A percentile compares a stretch with the other conserved stretches of the same genome.
These are phyloP conservation scores for Rhinophrynus dorsalis DNA, from an alignment of 2,797 vertebrate species.

Conservation along the genomic window DNA sequence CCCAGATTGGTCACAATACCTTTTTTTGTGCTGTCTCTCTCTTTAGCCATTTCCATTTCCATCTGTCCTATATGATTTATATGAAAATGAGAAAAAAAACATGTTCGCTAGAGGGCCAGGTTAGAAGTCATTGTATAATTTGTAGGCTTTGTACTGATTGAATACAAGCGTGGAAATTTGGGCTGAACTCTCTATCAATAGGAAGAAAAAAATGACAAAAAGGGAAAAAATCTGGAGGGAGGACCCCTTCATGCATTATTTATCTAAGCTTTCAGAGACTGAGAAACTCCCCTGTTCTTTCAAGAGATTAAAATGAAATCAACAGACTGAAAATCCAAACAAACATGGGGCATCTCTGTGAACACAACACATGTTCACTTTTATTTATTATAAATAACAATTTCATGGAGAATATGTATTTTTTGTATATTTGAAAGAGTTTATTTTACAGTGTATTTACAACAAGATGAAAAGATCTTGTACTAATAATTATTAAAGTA, in stretches of 20 bases:
- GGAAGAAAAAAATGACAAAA: constrained; percentile 53
- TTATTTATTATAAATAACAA: constrained; percentile 80
- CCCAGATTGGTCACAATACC: constrained; percentile 66
- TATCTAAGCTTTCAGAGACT: constrained; percentile 70
- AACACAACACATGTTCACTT: constrained; percentile 70
- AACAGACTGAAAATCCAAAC: constrained; percentile 69
- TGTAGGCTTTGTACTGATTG: constrained; percentile 75
- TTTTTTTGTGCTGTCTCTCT: constrained; percentile 60
- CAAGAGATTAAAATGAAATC: constrained; percentile 74
- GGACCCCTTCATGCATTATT: constrained; percentile 74
- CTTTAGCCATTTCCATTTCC: constrained; percentile 63
- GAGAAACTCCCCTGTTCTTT: constrained; percentile 71
- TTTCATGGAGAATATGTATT: constrained; percentile 76
- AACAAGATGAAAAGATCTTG: constrained; percentile 58
- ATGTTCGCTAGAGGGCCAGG: constrained; percentile 67
- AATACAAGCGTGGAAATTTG: constrained; percentile 78
- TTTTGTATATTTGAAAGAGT: constrained; percentile 80
- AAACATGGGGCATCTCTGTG: constrained; percentile 66
- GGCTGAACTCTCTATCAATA: constrained; percentile 72
- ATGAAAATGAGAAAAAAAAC: constrained; percentile 43
- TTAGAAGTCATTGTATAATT: constrained; percentile 81
- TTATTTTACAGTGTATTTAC: constrained; percentile 82
- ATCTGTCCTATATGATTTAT: constrained; percentile 73
- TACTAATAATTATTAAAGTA: constrained; percentile 67
- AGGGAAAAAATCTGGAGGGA: constrained; percentile 56